Evolutionary conservation across 2,888 invertebrate species (phyloP).

Genomic region (Helleia helle): DNA sequence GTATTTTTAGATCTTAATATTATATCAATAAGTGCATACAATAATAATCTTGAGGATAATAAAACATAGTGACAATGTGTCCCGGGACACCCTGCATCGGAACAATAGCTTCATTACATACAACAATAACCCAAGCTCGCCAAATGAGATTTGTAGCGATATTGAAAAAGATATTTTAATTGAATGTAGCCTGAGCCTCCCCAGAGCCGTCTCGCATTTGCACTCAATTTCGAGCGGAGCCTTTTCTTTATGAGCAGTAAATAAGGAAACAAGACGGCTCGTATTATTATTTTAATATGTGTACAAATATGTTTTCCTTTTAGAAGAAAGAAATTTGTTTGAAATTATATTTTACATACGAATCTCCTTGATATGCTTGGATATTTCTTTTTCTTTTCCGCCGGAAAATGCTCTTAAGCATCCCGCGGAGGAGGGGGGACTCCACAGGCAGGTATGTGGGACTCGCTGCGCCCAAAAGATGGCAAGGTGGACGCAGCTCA

Average conservation of each 20-base stretch:
- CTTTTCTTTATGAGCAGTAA: conserved; percentile 16
- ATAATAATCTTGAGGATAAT: conserved; percentile 42
- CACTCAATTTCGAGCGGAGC: conserved; percentile 20
- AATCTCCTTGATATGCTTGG: too few species aligned
- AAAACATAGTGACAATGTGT: conserved; percentile 55
- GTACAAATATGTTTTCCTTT: too few species aligned
- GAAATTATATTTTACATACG: too few species aligned
- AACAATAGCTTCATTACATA: conserved; percentile 60
- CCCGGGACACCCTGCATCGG: conserved; percentile 42
- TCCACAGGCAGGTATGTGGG: too few species aligned
- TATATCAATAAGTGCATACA: conserved; percentile 13
- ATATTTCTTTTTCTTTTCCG: too few species aligned
- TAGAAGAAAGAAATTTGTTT: too few species aligned
- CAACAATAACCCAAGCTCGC: conserved; percentile 47
- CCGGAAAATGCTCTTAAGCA: too few species aligned
- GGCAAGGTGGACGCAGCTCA: too few species aligned
- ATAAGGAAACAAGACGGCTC: background rate
- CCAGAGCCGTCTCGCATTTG: conserved; percentile 26
- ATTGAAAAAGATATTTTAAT: conserved; percentile 38
- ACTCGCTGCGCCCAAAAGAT: too few species aligned
- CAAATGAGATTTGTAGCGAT: conserved; percentile 29
- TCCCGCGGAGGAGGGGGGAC: too few species aligned
- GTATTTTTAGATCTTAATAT: background rate
- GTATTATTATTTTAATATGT: too few species aligned
- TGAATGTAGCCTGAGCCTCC: conserved; percentile 25